These are phyloP conservation scores for Pachycephus smyrnensis DNA, from an alignment of 2,888 invertebrate species.

Conservation along the genomic window DNA sequence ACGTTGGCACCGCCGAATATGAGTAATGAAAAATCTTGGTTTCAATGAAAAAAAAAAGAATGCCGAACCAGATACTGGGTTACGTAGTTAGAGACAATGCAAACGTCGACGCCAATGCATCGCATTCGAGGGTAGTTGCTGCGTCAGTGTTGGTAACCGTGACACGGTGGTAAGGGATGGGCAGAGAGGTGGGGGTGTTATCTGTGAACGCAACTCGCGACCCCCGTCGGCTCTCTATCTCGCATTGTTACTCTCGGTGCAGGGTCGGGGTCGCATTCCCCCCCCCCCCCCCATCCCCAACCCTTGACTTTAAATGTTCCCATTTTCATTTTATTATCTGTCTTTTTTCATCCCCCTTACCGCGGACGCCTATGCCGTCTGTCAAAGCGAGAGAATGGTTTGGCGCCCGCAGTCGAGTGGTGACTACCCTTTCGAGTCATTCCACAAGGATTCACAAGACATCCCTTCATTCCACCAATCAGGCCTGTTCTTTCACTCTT, in stretches of 20 bases:
- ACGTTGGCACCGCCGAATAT: no score
- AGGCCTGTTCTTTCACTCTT: no score
- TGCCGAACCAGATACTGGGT: slow-evolving; percentile 16
- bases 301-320: slow-evolving; percentile 56
- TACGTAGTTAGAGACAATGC: slow-evolving; percentile 30
- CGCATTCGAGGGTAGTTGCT: not conserved
- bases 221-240: slow-evolving; percentile 44
- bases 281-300: slow-evolving; percentile 40
- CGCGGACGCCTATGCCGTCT: no score
- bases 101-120: slow-evolving; percentile 52
- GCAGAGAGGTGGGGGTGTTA: slow-evolving; percentile 42
- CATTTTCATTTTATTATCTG: slow-evolving; percentile 60
- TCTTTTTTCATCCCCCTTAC: slow-evolving; percentile 47
- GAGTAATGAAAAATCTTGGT: not conserved
- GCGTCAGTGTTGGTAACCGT: not conserved
- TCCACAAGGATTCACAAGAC: no score
- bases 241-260: slow-evolving; percentile 48
- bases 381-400: no score
- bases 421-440: no score
- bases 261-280: slow-evolving; percentile 41
- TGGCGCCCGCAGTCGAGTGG: no score
- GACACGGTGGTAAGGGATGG: slow-evolving; percentile 29
- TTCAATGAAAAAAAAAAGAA: slow-evolving; percentile 24
- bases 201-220: slow-evolving; percentile 54
- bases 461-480: no score